These are phyloP conservation scores for Spongilla lacustris DNA, from an alignment of 37 sponge, comb jelly and placozoan species.

Conservation along the genomic window DNA sequence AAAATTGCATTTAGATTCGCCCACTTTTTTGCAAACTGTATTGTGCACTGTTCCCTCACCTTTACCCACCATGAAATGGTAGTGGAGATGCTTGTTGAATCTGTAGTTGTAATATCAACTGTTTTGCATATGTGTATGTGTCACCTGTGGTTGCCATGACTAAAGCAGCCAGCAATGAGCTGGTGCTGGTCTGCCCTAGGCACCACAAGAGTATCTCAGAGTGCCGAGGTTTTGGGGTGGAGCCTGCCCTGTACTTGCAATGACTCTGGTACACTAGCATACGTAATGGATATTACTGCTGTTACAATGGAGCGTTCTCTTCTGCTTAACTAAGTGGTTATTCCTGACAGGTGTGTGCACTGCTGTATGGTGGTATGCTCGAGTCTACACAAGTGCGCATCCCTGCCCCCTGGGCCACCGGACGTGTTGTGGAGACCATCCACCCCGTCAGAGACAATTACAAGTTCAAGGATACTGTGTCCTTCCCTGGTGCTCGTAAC, in stretches of 20 bases:
- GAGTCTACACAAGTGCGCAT: constrained; percentile 53
- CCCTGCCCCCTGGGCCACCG: constrained; percentile 95
- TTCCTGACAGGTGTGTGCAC: constrained; percentile 31
- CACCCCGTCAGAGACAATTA: constrained; percentile 97
- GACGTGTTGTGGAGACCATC: constrained; percentile 85
- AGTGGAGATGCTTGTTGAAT: too few species aligned
- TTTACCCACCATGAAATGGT: too few species aligned
- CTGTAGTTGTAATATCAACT: too few species aligned
- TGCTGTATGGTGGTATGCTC: constrained; percentile 34
- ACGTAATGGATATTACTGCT: too few species aligned
- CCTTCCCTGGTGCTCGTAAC: constrained; percentile 91
- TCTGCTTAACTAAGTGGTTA: too few species aligned
- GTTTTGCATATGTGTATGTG: neutral
- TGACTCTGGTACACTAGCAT: constrained; percentile 35
- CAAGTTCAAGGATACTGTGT: constrained; percentile 95
- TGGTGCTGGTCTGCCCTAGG: neutral
- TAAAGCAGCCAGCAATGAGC: neutral
- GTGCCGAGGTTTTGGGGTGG: constrained; percentile 50
- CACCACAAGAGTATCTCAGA: neutral
- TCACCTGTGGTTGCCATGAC: neutral
- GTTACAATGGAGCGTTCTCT: too few species aligned
- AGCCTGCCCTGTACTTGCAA: constrained; percentile 45
- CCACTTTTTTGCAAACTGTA: too few species aligned
- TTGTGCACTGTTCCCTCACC: too few species aligned
- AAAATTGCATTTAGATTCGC: too few species aligned